These are phyloP conservation scores for Bufo bufo DNA, from an alignment of 2,113 vertebrate species.

Conservation along the genomic window DNA sequence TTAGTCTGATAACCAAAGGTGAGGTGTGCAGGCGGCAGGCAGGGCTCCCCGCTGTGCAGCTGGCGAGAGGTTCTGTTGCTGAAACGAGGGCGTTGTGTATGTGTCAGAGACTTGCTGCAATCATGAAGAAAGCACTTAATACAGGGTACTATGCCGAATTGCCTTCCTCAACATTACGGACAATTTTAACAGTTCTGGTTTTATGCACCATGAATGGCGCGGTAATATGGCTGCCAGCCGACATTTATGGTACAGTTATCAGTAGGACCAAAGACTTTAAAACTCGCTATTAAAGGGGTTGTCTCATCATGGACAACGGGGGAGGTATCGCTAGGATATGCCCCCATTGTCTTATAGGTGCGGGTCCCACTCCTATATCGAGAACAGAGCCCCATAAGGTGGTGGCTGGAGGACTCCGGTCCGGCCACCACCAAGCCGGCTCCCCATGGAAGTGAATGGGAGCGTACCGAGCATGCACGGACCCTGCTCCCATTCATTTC, in stretches of 20 bases:
- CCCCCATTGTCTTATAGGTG: no score
- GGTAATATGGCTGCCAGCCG: not conserved
- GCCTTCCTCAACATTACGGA: not conserved
- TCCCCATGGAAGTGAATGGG: no score
- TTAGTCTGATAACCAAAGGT: constrained; percentile 26
- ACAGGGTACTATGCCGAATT: constrained; percentile 25
- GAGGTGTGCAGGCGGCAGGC: not conserved
- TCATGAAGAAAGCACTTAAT: constrained; percentile 31
- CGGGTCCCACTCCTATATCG: no score
- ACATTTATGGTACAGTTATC: not conserved
- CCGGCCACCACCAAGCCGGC: no score
- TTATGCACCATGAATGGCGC: not conserved
- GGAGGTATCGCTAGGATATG: no score
- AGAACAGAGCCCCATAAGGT: no score
- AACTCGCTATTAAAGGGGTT: no score
- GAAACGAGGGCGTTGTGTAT: not conserved
- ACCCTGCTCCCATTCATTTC: no score
- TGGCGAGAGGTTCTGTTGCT: not conserved
- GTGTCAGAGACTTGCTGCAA: constrained; percentile 3
- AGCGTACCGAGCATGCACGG: no score
- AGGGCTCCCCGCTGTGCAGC: not conserved
- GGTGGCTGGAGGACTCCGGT: no score
- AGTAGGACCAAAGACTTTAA: constrained; percentile 6
- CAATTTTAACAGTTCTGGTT: not conserved
- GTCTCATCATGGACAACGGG: no score